Evolutionary conservation across 2,888 invertebrate genomes (phyloP), one percentile per base, ranked within the genome.

Genomic region (Meiosimyza decipiens): DNA sequence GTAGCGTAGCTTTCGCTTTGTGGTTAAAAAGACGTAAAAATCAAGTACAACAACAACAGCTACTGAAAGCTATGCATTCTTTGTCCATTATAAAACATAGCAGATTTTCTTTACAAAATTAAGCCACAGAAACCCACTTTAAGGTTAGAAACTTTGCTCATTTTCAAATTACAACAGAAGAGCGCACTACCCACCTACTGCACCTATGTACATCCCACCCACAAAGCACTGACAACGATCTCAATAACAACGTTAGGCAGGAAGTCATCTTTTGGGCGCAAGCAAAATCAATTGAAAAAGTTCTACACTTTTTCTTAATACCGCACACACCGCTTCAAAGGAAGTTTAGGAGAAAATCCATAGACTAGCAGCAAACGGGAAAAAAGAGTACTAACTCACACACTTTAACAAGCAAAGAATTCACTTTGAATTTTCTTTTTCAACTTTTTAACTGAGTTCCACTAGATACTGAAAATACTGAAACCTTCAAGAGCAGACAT

Each of bases 121-220:
- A 75, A 78, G 74, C 78, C 78, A 78, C 78, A 77, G 75, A 79
- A 77, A 77, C 79, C 79, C 80, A 78, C 79, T 77, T 77, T 73
- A 77, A 79, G 77, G 78, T 76, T 78, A 74, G 71, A 76, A 82
- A 82, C 82, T 82, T 82, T 82, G 81, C 83, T 82, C 83, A 82
- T 83, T 82, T 82, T 83, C 84, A 82, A 83, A 82, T 83, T 82
- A 82, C 84, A 82, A 82, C 82, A 82, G 83, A 3, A 81, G 78
- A 83, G 82, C 78, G 80, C 81, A 76, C 79, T 15, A 18, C 7
- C 60, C 22, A 60, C 13, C 15, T 49, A n/a, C 55, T 55, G 52
- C 12, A 50, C 22, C 55, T 52, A n/a, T 16, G 16, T 22, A 22
- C 55, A 7, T n/a, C 51, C n/a, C 47, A 60, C n/a, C 60, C 51